Base-by-base conservation (phyloP, 2,888 invertebrate genomes). In the Sinelater perroti region DNA sequence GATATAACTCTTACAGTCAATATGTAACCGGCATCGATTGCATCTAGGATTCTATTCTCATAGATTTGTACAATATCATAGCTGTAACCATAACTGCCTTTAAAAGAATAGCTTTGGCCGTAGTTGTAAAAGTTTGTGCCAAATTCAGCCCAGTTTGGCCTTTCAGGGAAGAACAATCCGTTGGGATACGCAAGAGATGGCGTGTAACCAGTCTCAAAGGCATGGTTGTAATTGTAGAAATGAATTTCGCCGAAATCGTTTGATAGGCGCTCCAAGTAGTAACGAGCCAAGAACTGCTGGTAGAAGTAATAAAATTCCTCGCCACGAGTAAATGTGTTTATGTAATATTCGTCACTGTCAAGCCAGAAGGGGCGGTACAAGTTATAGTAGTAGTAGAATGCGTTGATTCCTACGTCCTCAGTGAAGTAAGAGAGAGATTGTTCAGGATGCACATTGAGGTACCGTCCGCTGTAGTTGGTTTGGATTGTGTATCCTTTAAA, bases 201-300 rank as follows among this genome's bases (percentile, higher is more conserved):
- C 40, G 83, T 80, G 76, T 83, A 89, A 6, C 88, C 88, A 58
- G 83, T 78, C 62, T 83, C 74, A 42, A 87, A 67, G 42, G 81
- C 76, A 36, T 75, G 72, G 58, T 81, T 78, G 69, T 81, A 81
- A 18, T 84, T 80, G 56, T 87, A 80, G 7, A 28, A n/a, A 18
- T 83, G 80, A 61, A 90, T 85, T 61, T 87, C 86, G n/a, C 85
- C 85, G 42, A 87, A 79, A 59, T 85, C 86, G 70, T 88, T 85
- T 4, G 88, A 85, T 50, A 90, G 77, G 73, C 91, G 86, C 73
- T 91, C 90, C 79, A 90, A 80, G 72, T 90, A 87, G 77, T 90
- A 91, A 63, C 87, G 86, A 59, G 87, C 82, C 62, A 90, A 67
- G 8, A 90, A 67, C 75, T 90, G 88, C 70, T 88, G 88, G 69